Conservation (phyloP, 2,888 invertebrate genomes). For the Yponomeuta sedellus region DNA sequence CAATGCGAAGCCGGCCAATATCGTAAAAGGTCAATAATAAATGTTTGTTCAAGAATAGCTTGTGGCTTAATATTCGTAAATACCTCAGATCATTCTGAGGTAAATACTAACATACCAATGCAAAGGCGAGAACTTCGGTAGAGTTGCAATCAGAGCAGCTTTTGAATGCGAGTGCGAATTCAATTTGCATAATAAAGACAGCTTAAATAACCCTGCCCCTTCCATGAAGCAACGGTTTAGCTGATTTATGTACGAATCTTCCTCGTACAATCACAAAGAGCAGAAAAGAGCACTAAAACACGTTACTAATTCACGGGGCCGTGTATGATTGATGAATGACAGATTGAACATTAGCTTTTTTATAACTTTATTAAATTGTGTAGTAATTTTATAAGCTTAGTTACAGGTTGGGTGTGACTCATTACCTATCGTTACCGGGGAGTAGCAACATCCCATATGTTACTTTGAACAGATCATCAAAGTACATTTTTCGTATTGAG, state of each 20-base stretch:
- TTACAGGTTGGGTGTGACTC: not conserved
- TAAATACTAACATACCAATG: too few relatives aligned
- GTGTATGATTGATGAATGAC: not conserved
- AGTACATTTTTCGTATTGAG: too few relatives aligned
- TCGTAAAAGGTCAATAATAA: not conserved
- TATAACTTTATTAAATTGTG: not conserved
- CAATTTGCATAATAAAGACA: slow-evolving; percentile 21
- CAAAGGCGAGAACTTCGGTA: too few relatives aligned
- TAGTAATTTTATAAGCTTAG: not conserved
- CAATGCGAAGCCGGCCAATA: not conserved
- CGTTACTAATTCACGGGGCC: not conserved
- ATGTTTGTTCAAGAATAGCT: not conserved
- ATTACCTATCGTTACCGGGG: not conserved
- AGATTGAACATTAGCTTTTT: not conserved
- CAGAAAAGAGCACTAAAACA: not conserved
- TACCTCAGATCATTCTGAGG: too few relatives aligned
- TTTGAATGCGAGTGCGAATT: slow-evolving; percentile 13
- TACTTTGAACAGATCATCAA: too few relatives aligned
- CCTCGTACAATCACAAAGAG: not conserved
- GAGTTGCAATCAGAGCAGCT: not conserved
- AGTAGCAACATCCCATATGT: too few relatives aligned
- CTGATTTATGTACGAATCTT: not conserved
- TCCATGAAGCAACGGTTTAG: slow-evolving; percentile 10
- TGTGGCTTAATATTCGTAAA: not conserved
- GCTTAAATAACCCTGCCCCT: slow-evolving; percentile 13